Evolutionary conservation across 2,888 invertebrate genomes (phyloP).

Genomic region (Axea sp.): DNA sequence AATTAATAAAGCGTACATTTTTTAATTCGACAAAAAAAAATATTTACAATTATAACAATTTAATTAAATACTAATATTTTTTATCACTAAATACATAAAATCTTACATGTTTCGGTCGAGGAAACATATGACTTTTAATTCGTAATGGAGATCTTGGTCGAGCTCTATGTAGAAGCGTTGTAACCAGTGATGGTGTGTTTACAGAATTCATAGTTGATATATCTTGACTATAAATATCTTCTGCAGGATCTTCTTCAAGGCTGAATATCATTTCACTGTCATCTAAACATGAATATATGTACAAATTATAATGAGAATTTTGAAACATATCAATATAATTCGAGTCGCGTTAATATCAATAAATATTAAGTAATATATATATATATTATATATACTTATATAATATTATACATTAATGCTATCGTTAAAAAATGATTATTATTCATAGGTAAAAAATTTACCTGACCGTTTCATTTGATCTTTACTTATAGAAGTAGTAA

Average conservation of each 20-base stretch:
- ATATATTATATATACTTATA: no score
- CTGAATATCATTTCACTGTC: conserved; percentile 90
- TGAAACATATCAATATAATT: no score
- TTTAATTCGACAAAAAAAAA: neutral
- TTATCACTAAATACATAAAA: neutral
- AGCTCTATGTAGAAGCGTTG: conserved; percentile 77
- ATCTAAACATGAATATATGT: conserved; percentile 78
- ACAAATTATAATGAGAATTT: no score
- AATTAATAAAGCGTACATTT: no score
- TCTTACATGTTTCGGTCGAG: conserved; percentile 75
- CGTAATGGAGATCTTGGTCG: conserved; percentile 82
- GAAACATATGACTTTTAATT: conserved; percentile 69
- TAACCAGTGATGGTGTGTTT: conserved; percentile 53
- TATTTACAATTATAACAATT: conserved; percentile 5
- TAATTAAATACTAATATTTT: neutral
- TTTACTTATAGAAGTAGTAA: no score
- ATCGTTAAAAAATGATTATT: no score
- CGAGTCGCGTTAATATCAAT: no score
- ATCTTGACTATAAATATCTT: conserved; percentile 65
- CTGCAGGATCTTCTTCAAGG: conserved; percentile 87
- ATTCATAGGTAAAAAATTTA: no score
- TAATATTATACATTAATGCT: no score
- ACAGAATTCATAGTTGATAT: conserved; percentile 7
- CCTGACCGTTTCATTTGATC: conserved; percentile 71
- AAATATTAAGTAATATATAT: no score